Percentiles rank a stretch among this genome's conserved stretches.
phyloP scores from a whole-genome alignment of 2,888 invertebrate genomes.

The Reticulitermes lucifugus region DNA sequence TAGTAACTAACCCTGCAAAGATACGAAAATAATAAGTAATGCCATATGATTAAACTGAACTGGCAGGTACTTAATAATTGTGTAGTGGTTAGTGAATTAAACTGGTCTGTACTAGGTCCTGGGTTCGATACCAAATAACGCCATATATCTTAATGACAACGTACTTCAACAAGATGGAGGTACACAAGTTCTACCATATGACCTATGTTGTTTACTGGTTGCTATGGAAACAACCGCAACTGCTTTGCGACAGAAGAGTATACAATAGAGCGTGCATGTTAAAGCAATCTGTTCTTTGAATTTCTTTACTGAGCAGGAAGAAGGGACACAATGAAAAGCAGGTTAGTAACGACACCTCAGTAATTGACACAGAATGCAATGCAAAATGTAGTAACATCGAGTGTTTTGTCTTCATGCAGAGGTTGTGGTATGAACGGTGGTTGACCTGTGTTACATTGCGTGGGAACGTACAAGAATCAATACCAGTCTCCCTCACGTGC shows the following conservation, averaged over 20 bases:
- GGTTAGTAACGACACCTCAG: background rate
- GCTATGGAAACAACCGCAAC: slow-evolving; percentile 18
- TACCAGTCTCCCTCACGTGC: background rate
- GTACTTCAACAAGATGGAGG: too few species aligned
- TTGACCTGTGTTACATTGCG: background rate
- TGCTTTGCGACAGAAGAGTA: background rate
- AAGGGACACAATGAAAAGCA: background rate
- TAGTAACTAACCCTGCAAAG: background rate
- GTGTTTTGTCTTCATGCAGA: background rate
- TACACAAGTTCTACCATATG: background rate
- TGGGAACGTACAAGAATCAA: background rate
- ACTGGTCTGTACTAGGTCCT: too few species aligned
- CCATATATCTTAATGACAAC: too few species aligned
- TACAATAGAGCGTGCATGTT: background rate
- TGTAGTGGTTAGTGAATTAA: background rate
- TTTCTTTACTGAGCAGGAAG: background rate
- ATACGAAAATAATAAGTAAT: background rate
- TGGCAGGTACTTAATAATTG: background rate
- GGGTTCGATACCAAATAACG: too few species aligned
- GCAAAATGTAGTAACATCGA: background rate
- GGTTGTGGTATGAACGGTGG: background rate
- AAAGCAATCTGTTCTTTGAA: background rate
- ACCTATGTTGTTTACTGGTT: slow-evolving; percentile 27
- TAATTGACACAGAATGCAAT: background rate
- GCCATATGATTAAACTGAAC: too few species aligned